Percentiles rank a stretch among this genome's conserved stretches.
Conservation (phyloP, 1,140 invertebrate genomes). For the Carposina sasakii region DNA sequence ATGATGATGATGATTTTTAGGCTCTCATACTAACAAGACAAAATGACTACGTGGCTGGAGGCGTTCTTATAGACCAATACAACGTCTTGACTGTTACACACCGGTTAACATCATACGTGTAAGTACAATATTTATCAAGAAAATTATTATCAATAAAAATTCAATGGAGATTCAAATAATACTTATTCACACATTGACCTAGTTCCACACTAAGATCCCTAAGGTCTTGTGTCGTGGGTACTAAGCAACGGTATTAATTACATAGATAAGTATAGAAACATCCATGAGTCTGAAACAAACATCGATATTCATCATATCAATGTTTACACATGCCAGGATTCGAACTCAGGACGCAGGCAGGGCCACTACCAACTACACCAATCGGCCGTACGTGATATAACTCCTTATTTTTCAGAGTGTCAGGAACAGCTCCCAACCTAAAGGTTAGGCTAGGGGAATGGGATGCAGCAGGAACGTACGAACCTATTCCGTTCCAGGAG, state of each 20-base stretch:
- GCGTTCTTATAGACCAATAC: slow-evolving; percentile 75
- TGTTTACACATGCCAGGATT: too few species aligned
- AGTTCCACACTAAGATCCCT: too few species aligned
- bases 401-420: slow-evolving; percentile 36
- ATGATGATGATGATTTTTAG: slow-evolving; percentile 43
- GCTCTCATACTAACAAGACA: slow-evolving; percentile 60
- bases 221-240: too few species aligned
- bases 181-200: too few species aligned
- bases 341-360: too few species aligned
- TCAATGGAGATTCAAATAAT: too few species aligned
- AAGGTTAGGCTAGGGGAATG: slow-evolving; percentile 82
- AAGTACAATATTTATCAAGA: slow-evolving; percentile 61
- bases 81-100: slow-evolving; percentile 82
- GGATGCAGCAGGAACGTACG: slow-evolving; percentile 75
- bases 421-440: slow-evolving; percentile 59
- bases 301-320: too few species aligned
- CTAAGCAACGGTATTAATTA: too few species aligned
- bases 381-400: neutral
- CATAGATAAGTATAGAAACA: too few species aligned
- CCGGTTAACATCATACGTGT: slow-evolving; percentile 75
- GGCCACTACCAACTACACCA: too few species aligned
- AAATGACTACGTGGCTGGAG: slow-evolving; percentile 79
- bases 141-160: too few species aligned
- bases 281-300: too few species aligned
- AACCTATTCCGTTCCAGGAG: slow-evolving; percentile 77